Evolutionary conservation across 1,140 invertebrate species (phyloP).

Genomic region (Caenorhabditis briggsae): DNA sequence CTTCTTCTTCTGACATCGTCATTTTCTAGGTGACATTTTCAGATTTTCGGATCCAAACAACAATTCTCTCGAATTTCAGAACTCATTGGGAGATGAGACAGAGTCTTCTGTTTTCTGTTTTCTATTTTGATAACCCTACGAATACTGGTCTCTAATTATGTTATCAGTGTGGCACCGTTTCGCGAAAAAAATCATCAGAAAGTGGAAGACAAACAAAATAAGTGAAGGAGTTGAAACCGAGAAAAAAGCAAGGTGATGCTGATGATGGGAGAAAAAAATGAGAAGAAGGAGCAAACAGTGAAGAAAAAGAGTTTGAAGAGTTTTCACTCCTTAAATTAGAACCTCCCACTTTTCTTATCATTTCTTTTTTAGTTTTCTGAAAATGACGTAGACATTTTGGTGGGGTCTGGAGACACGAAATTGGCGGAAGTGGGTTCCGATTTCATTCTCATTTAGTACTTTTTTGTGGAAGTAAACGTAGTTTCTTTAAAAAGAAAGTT

Average conservation of each 20-base stretch:
- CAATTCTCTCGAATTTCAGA: background rate
- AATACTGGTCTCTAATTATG: constrained; percentile 28
- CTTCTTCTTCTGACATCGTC: background rate
- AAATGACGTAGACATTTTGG: constrained; percentile 12
- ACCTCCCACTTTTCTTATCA: constrained; percentile 9
- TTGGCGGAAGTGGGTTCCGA: constrained; percentile 9
- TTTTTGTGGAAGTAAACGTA: background rate
- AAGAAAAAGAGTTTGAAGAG: constrained; percentile 17
- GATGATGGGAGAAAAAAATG: background rate
- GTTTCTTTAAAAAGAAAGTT: background rate
- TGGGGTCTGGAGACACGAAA: background rate
- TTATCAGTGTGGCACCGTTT: constrained; percentile 11
- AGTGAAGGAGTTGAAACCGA: constrained; percentile 22
- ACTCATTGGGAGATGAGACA: background rate
- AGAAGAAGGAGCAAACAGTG: constrained; percentile 23
- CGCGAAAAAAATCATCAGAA: constrained; percentile 9
- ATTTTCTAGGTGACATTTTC: constrained; percentile 21
- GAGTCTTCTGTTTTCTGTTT: background rate
- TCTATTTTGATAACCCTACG: constrained; percentile 17
- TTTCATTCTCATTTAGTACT: background rate
- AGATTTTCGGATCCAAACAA: constrained; percentile 20
- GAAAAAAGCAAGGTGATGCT: constrained; percentile 34
- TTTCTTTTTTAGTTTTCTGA: background rate
- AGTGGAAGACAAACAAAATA: constrained; percentile 37
- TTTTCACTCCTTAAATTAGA: constrained; percentile 10